These are phyloP conservation scores for Hypotaenidia okinawae DNA, from an alignment of 2,797 vertebrate genomes.

Conservation along the genomic window DNA sequence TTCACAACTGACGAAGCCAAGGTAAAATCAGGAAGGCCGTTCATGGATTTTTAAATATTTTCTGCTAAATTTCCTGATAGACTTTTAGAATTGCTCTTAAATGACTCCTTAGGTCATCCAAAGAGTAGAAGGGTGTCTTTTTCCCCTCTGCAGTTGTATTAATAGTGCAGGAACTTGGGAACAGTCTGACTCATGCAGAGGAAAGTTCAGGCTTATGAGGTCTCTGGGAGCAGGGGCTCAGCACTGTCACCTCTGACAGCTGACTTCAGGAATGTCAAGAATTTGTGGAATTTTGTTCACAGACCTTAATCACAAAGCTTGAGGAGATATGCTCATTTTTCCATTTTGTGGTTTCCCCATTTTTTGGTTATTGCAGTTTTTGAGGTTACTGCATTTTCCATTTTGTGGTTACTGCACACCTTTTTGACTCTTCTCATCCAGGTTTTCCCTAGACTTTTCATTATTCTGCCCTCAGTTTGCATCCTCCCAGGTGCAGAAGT, in stretches of 20 bases:
- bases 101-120: not conserved
- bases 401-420: not conserved
- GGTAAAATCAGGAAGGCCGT: not conserved
- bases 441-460: not conserved
- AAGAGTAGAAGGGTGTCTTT: not conserved
- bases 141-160: not conserved
- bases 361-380: not conserved
- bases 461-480: not conserved
- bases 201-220: slow-evolving; percentile 29
- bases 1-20: not conserved
- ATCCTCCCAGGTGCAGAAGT: not conserved
- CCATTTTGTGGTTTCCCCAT: not conserved
- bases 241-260: not conserved
- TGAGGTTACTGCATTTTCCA: not conserved
- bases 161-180: slow-evolving; percentile 6
- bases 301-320: accelerated
- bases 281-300: slow-evolving; percentile 2
- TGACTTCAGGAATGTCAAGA: not conserved
- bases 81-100: not conserved
- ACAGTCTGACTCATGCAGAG: not conserved
- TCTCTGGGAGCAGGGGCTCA: not conserved
- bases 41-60: not conserved
- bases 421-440: not conserved
- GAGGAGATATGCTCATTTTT: accelerated
- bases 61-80: not conserved